Evolutionary conservation across 2,888 invertebrate species (phyloP), one percentile per base, ranked within the genome.

Genomic region (Antheraea assamensis): DNA sequence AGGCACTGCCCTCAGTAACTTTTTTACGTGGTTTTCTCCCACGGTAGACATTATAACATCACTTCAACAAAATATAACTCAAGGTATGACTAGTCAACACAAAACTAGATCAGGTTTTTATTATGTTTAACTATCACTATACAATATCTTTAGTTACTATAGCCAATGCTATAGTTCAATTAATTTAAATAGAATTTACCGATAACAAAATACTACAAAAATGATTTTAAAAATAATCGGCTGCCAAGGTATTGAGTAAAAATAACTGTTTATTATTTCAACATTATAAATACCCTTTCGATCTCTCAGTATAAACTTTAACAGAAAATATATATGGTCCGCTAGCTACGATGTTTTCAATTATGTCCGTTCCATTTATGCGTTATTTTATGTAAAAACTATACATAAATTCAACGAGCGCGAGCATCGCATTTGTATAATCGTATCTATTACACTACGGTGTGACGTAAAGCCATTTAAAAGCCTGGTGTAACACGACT

Each of bases 401-500:
- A 61, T 27, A 61, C 61, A 64, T 64, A 64, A 64, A 64, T 64
- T 64, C 4, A 30, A 30, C 27, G 61, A 64, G 61, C 27, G 13
- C 30, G 27, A 64, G 17, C 61, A 64, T 64, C 30, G 30, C 61
- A 64, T 64, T 64, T 64, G 61, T 64, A 64, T 64, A 64, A 64
- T 64, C 27, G 61, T 64, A 64, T 64, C 61, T 70, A 75, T 73
- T 83, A 82, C 84, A 70, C 47, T 49, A 76, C 83, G 85, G 88
- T 90, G 87, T 90, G 77, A 89, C 76, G 80, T 72, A 73, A 74
- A 73, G 71, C 74, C 75, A 75, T 81, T 79, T 85, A 82, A 82
- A 83, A 80, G 78, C 79, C 71, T 71, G 58, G 24, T 66, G 73
- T 70, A 83, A 80, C 83, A 79, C 83, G 79, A 79, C 80, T 82